Percentiles rank a stretch among this genome's conserved stretches.
Conservation (phyloP, 2,113 vertebrate genomes). For the Oryzias curvinotus region DNA sequence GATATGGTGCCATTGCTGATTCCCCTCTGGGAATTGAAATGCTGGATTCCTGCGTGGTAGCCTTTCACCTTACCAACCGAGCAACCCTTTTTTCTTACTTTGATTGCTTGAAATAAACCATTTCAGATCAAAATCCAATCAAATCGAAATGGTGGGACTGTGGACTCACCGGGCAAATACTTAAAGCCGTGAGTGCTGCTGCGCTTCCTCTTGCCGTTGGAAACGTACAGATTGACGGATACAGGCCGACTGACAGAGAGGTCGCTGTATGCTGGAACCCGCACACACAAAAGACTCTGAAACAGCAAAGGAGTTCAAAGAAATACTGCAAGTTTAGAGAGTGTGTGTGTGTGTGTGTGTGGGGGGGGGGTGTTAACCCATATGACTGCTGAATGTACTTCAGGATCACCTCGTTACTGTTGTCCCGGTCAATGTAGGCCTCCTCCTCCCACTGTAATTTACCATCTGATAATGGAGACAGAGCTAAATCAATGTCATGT, state of each 20-base stretch:
- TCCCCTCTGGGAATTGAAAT: no score
- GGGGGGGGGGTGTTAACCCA: background rate
- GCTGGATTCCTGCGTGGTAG: no score
- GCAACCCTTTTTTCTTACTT: no score
- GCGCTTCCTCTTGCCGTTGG: slow-evolving; percentile 88
- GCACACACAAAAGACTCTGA: slow-evolving; percentile 82
- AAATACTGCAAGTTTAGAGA: background rate
- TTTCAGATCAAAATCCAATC: background rate
- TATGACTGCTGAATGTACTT: background rate
- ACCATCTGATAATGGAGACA: slow-evolving; percentile 76
- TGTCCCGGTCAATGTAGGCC: slow-evolving; percentile 82
- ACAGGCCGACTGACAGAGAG: slow-evolving; percentile 80
- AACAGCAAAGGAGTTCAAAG: background rate
- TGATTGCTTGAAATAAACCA: no score
- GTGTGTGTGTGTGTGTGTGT: no score
- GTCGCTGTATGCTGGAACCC: slow-evolving; percentile 85
- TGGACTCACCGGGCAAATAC: slow-evolving; percentile 83
- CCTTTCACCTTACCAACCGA: no score
- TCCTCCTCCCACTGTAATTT: slow-evolving; percentile 92
- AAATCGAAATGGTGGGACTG: background rate
- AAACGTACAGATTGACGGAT: slow-evolving; percentile 87
- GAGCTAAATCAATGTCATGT: background rate
- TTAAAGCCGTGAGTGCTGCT: slow-evolving; percentile 90
- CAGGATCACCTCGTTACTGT: slow-evolving; percentile 84
- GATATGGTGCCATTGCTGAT: no score